Base-by-base conservation (phyloP, 2,113 vertebrate species). In the Osmerus eperlanus region DNA sequence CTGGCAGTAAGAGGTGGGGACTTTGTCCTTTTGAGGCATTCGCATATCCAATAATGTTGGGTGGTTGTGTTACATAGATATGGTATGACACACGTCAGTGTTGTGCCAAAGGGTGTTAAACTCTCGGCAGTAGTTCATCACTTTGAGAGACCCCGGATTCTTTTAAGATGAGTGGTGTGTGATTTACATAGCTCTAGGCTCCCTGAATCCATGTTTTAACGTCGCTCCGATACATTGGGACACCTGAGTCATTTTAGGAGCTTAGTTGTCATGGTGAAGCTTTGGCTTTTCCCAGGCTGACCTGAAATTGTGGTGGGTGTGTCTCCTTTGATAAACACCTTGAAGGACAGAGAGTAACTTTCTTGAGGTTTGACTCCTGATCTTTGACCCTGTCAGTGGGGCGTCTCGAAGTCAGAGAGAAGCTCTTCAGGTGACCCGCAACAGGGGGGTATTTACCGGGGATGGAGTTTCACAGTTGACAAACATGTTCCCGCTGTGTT, bases 321-420 rank as follows among this genome's bases (percentile, higher is more conserved):
- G 80, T 66, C 64, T 3, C 32, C 69, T 75, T 84, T 74, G 62
- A 77, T 67, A 69, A 81, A 74, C 80, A 84, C 74, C 78, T 76
- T 47, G 7, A 63, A 76, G 77, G 78, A 81, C 64, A 69, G 15
- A 3, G 77, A 69, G 62, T 77, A 81, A 73, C 64, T 74, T 64
- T 32, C 72, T 74, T 77, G 28, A 80, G 71, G 65, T 70, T 67
- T 68, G 72, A 81, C 69, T 78, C 74, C 67, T 18, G 67, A 88
- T 83, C 83, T 83, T 85, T 88, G 77, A 73, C 84, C 68, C 16
- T 59, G 71, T 78, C 53, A 80, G 70, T 18, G 59, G 29, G 67
- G 11, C 54, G 13, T 84, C 89, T 87, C 86, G 52, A 79, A 82
- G 81, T 83, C 83, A 74, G 52, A 77, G 64, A n/a, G 67, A 74